Conservation (phyloP, 2,797 vertebrate species). For the Prunella strophiata region DNA sequence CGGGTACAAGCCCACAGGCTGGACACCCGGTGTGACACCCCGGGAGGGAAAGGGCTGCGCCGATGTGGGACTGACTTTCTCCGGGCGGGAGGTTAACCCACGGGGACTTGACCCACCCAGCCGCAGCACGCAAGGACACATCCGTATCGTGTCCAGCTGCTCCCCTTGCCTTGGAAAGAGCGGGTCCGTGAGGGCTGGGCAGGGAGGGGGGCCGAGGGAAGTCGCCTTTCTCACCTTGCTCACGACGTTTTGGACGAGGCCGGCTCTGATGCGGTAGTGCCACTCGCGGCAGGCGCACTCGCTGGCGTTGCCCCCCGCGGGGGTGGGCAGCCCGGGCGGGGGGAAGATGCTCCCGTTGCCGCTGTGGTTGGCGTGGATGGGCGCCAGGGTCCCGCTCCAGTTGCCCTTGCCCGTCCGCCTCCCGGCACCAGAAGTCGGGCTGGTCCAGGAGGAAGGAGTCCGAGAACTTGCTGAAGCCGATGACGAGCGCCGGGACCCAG, state of each 20-base stretch:
- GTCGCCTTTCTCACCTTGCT: constrained; percentile 85
- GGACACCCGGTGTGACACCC: rapidly evolving
- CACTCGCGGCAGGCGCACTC: constrained; percentile 83
- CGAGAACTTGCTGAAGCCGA: constrained; percentile 95
- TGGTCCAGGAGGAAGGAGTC: constrained; percentile 88
- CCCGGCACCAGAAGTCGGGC: constrained; percentile 85
- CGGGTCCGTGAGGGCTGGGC: rapidly evolving
- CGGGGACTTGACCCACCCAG: background rate
- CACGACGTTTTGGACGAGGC: constrained; percentile 91
- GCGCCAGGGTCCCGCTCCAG: constrained; percentile 62
- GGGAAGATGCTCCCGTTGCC: constrained; percentile 58
- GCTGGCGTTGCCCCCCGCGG: constrained; percentile 59
- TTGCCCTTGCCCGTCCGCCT: constrained; percentile 70
- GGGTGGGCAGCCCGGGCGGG: constrained; percentile 60
- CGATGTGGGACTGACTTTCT: background rate
- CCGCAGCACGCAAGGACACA: background rate
- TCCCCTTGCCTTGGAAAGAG: background rate
- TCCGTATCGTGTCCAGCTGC: background rate
- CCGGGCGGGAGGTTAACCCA: background rate
- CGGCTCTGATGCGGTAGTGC: constrained; percentile 86
- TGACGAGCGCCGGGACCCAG: constrained; percentile 92
- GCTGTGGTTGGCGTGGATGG: constrained; percentile 39
- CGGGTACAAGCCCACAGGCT: background rate
- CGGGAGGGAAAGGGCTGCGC: background rate
- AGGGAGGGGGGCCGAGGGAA: background rate